These are phyloP conservation scores for Podarcis raffonei DNA, from an alignment of 2,113 vertebrate species.

Conservation along the genomic window DNA sequence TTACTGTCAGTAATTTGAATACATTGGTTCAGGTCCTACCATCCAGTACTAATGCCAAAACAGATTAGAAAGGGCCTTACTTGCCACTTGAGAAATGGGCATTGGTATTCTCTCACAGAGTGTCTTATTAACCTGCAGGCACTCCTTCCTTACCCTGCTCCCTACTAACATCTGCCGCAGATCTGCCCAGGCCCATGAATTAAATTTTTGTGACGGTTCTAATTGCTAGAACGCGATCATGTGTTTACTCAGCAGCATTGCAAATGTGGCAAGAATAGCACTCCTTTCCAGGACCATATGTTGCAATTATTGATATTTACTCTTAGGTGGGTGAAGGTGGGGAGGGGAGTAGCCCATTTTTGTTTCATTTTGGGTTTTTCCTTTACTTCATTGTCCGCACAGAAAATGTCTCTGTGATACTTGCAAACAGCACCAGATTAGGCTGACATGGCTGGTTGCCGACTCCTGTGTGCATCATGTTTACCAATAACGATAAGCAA, in stretches of 20 bases:
- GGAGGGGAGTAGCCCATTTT: background rate
- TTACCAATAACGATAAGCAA: constrained; percentile 39
- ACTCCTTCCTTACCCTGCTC: background rate
- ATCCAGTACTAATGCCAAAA: background rate
- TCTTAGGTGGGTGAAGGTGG: background rate
- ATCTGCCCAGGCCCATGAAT: background rate
- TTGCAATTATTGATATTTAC: constrained; percentile 20
- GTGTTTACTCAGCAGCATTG: background rate
- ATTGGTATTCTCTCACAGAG: background rate
- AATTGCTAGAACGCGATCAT: background rate
- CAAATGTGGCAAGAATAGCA: background rate
- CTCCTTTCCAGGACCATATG: background rate
- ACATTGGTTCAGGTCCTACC: too few relatives aligned
- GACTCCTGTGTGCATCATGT: background rate
- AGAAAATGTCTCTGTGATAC: constrained; percentile 21
- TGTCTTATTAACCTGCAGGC: background rate
- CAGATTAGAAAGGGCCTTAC: background rate
- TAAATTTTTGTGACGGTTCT: constrained; percentile 19
- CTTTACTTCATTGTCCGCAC: background rate
- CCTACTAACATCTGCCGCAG: background rate
- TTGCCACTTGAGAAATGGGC: background rate
- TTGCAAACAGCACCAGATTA: constrained; percentile 6
- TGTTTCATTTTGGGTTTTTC: background rate
- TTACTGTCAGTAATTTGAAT: too few relatives aligned
- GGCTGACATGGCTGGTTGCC: constrained; percentile 15